Conservation (phyloP, 2,797 vertebrate genomes). For the Paramormyrops hopkinsi region DNA sequence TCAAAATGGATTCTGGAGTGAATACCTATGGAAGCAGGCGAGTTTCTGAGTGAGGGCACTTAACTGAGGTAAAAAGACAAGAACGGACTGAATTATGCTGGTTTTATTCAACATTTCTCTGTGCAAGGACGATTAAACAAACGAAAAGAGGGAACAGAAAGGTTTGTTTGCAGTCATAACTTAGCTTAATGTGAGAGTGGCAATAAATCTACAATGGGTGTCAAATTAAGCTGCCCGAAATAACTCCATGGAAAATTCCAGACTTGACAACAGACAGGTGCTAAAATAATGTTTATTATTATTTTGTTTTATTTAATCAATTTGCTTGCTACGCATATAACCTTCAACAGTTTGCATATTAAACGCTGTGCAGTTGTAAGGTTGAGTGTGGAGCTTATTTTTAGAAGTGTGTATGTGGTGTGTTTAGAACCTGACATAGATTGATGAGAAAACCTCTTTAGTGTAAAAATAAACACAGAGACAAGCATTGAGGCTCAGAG, state of each 20-base stretch:
- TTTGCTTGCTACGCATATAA: not conserved
- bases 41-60: not conserved
- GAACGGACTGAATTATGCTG: not conserved
- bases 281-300: not conserved
- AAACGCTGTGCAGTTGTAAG: not conserved
- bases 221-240: not conserved
- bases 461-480: not conserved
- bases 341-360: slow-evolving; percentile 4
- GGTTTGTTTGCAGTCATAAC: too few species aligned
- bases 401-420: not conserved
- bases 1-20: not conserved
- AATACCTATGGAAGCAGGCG: not conserved
- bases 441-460: not conserved
- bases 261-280: not conserved
- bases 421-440: not conserved
- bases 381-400: not conserved
- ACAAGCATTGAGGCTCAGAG: not conserved
- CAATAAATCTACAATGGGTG: not conserved
- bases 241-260: not conserved
- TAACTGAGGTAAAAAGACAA: not conserved
- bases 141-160: not conserved
- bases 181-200: not conserved
- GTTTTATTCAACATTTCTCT: not conserved
- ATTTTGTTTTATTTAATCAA: not conserved
- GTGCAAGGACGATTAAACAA: not conserved